phyloP scores from a whole-genome alignment of 2,113 vertebrate genomes.

The Porphyrio hochstetteri region DNA sequence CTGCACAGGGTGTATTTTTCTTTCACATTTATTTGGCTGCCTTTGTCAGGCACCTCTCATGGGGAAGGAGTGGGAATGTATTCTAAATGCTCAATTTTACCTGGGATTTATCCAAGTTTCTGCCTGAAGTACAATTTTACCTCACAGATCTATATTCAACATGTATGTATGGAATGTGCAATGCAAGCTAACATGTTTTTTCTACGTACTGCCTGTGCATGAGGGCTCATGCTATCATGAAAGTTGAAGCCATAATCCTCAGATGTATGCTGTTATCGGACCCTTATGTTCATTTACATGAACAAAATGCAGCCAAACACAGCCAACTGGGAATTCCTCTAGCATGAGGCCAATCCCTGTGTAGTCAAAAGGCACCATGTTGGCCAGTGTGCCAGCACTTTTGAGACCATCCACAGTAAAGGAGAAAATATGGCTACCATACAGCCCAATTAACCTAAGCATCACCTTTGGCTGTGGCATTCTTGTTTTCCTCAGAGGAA shows the following conservation, averaged over 20 bases:
- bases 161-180: not conserved
- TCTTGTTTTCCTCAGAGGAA: not conserved
- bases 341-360: fast-evolving
- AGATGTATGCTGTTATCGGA: not conserved
- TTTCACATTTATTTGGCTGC: not conserved
- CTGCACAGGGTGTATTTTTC: not conserved
- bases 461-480: not conserved
- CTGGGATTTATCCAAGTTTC: not conserved
- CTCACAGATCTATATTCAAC: not conserved
- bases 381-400: not conserved
- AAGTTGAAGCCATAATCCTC: not conserved
- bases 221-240: fast-evolving
- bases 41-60: not conserved
- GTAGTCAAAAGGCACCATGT: not conserved
- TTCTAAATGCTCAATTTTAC: not conserved
- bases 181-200: fast-evolving
- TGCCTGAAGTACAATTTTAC: not conserved
- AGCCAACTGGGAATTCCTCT: not conserved
- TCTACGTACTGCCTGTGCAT: not conserved
- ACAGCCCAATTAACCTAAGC: not conserved
- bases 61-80: not conserved
- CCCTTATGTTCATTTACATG: not conserved
- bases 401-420: not conserved
- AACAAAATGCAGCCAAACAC: not conserved
- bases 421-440: not conserved